Evolutionary conservation across 2,113 vertebrate species (phyloP).

Genomic region (Baryphthengus martii): DNA sequence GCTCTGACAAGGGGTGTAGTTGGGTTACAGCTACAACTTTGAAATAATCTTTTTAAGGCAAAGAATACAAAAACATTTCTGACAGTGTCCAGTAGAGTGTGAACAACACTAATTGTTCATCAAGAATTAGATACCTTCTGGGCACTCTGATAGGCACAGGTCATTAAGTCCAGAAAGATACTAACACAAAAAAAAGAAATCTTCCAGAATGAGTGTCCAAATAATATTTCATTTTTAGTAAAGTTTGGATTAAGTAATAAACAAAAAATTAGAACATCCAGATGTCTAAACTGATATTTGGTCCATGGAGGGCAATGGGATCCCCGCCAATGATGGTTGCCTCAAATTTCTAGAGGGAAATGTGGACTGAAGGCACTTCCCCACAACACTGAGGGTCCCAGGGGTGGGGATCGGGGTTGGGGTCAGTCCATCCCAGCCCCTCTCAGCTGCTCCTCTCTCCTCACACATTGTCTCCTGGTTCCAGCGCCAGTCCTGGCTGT

Average conservation of each 20-base stretch:
- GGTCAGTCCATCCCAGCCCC: neutral
- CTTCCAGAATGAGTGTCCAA: neutral
- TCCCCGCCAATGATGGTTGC: too few relatives aligned
- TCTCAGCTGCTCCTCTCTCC: neutral
- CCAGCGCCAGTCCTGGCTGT: neutral
- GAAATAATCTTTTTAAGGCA: neutral
- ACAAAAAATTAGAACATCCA: neutral
- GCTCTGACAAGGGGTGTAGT: slow-evolving; percentile 1
- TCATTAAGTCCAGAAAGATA: neutral
- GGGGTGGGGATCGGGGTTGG: too few relatives aligned
- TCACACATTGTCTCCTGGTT: neutral
- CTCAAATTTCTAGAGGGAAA: neutral
- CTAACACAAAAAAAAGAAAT: neutral
- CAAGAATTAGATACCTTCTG: neutral
- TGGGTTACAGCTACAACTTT: neutral
- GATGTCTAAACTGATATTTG: neutral
- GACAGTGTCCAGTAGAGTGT: neutral
- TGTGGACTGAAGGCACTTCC: neutral
- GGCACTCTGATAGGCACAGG: neutral
- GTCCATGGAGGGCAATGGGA: neutral
- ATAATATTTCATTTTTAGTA: neutral
- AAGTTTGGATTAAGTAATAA: neutral
- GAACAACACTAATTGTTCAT: neutral
- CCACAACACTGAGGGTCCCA: fast-evolving
- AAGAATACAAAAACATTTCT: neutral